Evolutionary conservation across 2,113 vertebrate species (phyloP).

Genomic region (Natator depressus): DNA sequence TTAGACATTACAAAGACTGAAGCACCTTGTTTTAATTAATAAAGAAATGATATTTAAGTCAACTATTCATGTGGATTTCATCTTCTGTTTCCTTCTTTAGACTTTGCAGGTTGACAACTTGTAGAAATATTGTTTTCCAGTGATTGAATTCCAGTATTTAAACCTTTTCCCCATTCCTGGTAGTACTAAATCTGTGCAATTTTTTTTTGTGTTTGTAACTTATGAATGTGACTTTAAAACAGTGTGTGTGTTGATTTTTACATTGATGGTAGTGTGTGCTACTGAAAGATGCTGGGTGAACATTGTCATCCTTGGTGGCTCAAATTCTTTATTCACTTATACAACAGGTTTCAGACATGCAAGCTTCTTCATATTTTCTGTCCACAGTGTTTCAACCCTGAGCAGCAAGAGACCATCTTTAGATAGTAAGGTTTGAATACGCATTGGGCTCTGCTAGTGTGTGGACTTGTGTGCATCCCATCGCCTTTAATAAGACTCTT

Average conservation of each 20-base stretch:
- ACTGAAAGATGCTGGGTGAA: neutral
- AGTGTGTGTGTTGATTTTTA: neutral
- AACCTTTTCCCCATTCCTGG: neutral
- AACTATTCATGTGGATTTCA: neutral
- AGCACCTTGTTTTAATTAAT: neutral
- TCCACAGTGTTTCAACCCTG: neutral
- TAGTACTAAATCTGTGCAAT: neutral
- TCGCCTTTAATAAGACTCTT: neutral
- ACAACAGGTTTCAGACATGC: neutral
- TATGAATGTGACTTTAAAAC: neutral
- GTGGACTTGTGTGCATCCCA: accelerated
- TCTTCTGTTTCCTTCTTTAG: neutral
- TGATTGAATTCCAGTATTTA: neutral
- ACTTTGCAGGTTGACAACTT: neutral
- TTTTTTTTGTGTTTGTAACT: neutral
- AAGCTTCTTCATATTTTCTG: neutral
- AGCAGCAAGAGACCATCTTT: neutral
- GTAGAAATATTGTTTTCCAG: neutral
- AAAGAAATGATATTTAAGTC: neutral
- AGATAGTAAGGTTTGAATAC: neutral
- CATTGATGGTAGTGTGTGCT: neutral
- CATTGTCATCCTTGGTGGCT: neutral
- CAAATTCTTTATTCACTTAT: neutral
- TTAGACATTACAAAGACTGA: neutral
- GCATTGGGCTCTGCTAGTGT: neutral